Base-by-base conservation (phyloP, 2,113 vertebrate genomes). In the Tautogolabrus adspersus region DNA sequence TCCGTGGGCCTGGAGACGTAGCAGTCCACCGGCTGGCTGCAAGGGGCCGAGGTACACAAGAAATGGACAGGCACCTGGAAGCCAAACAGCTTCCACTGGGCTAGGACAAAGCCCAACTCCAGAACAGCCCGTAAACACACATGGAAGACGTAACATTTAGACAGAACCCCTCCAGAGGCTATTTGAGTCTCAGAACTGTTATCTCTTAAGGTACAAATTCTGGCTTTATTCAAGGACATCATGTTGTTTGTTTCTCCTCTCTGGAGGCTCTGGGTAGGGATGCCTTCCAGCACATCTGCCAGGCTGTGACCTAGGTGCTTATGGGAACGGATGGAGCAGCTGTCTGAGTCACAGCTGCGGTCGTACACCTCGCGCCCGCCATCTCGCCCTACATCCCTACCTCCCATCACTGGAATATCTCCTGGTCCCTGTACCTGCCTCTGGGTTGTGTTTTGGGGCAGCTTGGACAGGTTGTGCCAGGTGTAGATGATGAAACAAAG, bases 401-500 rank as follows among this genome's bases (percentile, higher is more conserved):
- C 68, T 18, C 13, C 64, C 10, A 70, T 65, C 9, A 22, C 23
- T 3, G 46, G 0, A 8, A n/a, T 3, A 0, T 60, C 44, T 9
- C 46, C 67, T 1, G 1, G 44, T 26, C 60, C 61, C 13, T 42
- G 52, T 2, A n/a, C 49, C 2, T 23, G n/a, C 15, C 52, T 73
- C 2, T 67, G 89, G 16, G 16, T 34, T 52, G 23, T 34, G 58
- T 44, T 77, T 13, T 72, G 78, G 8, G 86, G 74, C 22, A 65
- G 77, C 80, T 95, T 94, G 79, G 94, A 94, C 66, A 95, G 86
- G 77, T 89, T 94, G 75, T 95, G 95, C 95, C 95, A 95, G 0
- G 94, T 94, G 86, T 95, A 95, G 67, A 95, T 88, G 76, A 95
- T 93, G 75, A 95, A 95, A 79, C 93, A 93, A 30, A 95, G 91